phyloP scores from a whole-genome alignment of 2,888 invertebrate genomes.

The Sipha maydis region DNA sequence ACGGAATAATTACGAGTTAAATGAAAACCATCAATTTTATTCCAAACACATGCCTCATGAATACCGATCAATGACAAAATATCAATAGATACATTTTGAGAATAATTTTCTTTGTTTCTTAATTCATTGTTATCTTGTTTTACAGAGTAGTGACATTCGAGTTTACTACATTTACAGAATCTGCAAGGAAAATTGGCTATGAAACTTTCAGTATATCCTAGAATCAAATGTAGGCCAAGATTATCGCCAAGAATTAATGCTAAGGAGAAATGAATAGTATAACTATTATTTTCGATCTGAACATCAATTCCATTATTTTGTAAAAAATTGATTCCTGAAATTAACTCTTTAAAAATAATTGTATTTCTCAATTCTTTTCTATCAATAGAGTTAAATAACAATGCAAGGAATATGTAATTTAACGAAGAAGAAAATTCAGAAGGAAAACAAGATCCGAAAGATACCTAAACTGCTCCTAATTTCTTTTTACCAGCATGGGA shows the following conservation, averaged over 20 bases:
- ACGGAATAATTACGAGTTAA: neutral
- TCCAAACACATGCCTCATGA: neutral
- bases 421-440: neutral
- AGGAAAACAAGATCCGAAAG: neutral
- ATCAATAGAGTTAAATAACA: neutral
- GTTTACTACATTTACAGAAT: neutral
- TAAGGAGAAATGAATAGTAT: neutral
- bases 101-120: too few relatives aligned
- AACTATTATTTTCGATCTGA: neutral
- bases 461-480: neutral
- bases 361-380: neutral
- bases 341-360: neutral
- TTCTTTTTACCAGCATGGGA: neutral
- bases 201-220: too few relatives aligned
- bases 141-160: neutral
- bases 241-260: neutral
- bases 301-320: neutral
- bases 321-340: conserved; percentile 7
- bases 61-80: too few relatives aligned
- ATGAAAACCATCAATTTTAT: neutral
- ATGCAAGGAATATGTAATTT: neutral
- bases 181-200: neutral
- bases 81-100: too few relatives aligned
- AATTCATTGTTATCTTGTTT: neutral
- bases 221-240: neutral